Evolutionary conservation across 2,888 invertebrate genomes (phyloP).

Genomic region (Eilema caniola): DNA sequence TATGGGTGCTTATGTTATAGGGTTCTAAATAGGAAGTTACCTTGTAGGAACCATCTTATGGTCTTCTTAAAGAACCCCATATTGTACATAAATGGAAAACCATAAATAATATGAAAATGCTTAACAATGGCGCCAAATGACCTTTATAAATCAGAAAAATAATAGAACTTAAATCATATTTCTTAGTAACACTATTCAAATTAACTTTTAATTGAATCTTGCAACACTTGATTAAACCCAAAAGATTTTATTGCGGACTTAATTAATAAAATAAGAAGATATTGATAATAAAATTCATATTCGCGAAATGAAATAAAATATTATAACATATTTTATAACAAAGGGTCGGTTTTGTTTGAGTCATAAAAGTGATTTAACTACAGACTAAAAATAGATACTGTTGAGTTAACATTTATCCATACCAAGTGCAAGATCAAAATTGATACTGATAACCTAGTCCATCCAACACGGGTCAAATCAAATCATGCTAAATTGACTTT

Average conservation of each 20-base stretch:
- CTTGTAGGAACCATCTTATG: too few species aligned
- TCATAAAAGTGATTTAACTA: slow-evolving; percentile 7
- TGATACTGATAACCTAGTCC: too few species aligned
- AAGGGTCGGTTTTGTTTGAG: slow-evolving; percentile 19
- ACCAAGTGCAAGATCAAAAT: neutral
- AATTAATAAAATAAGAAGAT: slow-evolving; percentile 19
- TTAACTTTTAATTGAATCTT: slow-evolving; percentile 14
- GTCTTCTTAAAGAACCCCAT: too few species aligned
- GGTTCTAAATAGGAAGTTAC: too few species aligned
- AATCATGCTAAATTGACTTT: too few species aligned
- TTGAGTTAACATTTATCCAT: neutral
- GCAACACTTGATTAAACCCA: slow-evolving; percentile 9
- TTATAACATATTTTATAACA: neutral
- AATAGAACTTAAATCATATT: neutral
- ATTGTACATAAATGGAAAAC: too few species aligned
- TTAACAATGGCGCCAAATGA: neutral
- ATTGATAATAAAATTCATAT: slow-evolving; percentile 8
- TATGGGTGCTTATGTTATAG: too few species aligned
- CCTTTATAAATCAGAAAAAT: neutral
- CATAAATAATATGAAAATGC: neutral
- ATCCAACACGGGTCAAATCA: too few species aligned
- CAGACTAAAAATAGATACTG: neutral
- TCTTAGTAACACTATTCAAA: neutral
- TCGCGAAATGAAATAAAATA: slow-evolving; percentile 7
- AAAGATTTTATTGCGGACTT: slow-evolving; percentile 14